Conservation (phyloP, 2,888 invertebrate genomes). For the Watsonalla binaria region DNA sequence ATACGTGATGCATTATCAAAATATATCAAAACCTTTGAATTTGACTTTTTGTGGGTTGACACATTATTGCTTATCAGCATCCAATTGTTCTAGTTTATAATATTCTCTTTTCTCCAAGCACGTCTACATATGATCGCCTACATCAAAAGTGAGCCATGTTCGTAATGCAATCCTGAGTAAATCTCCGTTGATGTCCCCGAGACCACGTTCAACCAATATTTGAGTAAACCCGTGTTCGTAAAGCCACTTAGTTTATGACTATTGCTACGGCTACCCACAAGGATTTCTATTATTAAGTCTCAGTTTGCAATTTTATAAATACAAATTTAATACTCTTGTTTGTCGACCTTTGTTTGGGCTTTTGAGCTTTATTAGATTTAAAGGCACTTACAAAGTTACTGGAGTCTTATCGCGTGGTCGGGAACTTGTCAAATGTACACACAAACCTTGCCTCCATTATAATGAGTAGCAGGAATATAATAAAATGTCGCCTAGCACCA, state of each 20-base stretch:
- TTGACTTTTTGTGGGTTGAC: too few relatives aligned
- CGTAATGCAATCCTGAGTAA: constrained; percentile 43
- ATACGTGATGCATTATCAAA: too few relatives aligned
- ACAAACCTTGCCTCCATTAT: not conserved
- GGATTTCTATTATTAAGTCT: constrained; percentile 17
- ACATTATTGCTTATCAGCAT: too few relatives aligned
- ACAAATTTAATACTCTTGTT: constrained; percentile 5
- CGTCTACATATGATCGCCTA: constrained; percentile 9
- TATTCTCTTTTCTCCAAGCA: constrained; percentile 5
- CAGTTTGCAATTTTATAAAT: not conserved
- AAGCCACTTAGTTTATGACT: constrained; percentile 58
- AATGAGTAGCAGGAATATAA: not conserved
- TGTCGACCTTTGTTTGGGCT: not conserved
- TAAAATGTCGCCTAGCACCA: constrained; percentile 9
- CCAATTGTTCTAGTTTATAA: too few relatives aligned
- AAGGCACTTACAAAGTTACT: not conserved
- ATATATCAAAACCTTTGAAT: too few relatives aligned
- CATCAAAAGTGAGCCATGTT: constrained; percentile 31
- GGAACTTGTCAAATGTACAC: not conserved
- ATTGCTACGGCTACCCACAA: constrained; percentile 31
- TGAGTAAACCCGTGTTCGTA: constrained; percentile 51
- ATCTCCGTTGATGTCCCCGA: constrained; percentile 44
- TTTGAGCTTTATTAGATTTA: not conserved
- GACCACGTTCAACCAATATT: constrained; percentile 69
- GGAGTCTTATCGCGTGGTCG: not conserved